phyloP scores from a whole-genome alignment of 2,113 vertebrate species.

The Colius striatus region DNA sequence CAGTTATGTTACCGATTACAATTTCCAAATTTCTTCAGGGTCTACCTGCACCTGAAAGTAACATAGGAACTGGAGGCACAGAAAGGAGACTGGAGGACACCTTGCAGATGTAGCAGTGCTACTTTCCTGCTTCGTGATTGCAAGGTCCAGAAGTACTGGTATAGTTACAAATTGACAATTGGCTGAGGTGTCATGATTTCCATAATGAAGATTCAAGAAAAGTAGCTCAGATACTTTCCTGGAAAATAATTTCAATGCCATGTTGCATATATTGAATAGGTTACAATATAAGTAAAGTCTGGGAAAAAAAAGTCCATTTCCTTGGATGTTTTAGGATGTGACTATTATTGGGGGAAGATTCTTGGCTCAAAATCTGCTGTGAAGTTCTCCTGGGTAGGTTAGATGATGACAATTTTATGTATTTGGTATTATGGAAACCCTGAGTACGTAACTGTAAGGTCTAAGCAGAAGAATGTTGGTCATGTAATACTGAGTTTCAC shows the following conservation, averaged over 20 bases:
- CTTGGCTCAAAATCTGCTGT: neutral
- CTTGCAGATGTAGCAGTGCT: neutral
- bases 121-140: neutral
- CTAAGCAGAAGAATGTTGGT: neutral
- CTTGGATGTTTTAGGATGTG: neutral
- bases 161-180: neutral
- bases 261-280: too few species aligned
- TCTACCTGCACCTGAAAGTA: neutral
- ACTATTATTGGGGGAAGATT: neutral
- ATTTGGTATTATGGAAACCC: neutral
- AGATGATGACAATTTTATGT: neutral
- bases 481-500: neutral
- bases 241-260: rapidly evolving
- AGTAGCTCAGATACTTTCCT: neutral
- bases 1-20: neutral
- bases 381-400: neutral
- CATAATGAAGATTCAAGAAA: neutral
- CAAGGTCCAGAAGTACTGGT: neutral
- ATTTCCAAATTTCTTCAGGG: neutral
- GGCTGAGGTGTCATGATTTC: neutral
- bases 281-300: neutral
- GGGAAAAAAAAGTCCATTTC: neutral
- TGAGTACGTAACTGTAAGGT: neutral
- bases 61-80: rapidly evolving
- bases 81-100: rapidly evolving